Evolutionary conservation across 2,888 invertebrate genomes (phyloP), one percentile per base, ranked within the genome.

Genomic region (Drymonia ruficornis): DNA sequence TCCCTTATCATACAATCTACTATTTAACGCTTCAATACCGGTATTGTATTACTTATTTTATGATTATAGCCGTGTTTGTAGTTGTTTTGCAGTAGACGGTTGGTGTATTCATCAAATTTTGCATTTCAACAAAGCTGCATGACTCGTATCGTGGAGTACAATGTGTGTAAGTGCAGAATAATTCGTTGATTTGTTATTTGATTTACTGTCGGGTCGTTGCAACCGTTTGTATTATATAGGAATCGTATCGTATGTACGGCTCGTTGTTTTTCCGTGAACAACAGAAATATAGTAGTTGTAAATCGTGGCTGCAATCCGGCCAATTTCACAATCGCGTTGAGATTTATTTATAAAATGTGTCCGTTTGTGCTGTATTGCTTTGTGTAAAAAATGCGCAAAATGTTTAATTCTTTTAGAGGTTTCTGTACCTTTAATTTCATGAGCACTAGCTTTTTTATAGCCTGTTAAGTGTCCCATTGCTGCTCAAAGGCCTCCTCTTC

Each of bases 21-120:
- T n/a, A n/a, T n/a, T 46, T 45, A 13, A 29, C n/a, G 70, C 60
- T 66, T 66, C 67, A 64, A 60, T 51, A 43, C 19, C 49, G n/a
- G 45, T 31, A 1, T 31, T 31, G 46, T 46, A 46, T 3, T 45
- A 23, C 6, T 45, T 6, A 13, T 19, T 28, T 45, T 12, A 11
- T 18, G 1, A 1, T n/a, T 18, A 18, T 18, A 16, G 4, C 16
- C 16, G 9, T 0, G 5, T 1, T 45, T 28, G n/a, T 23, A 7
- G 44, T 6, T 28, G n/a, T 23, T 15, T 15, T 45, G 6, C n/a
- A 15, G 18, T 43, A 19, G 8, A 16, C n/a, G 28, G 13, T n/a
- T n/a, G 28, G 13, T 7, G 13, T 13, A 23, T 45, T 1, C 28
- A 19, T n/a, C n/a, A n/a, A n/a, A 45, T 28, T 45, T 28, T 45